Base-by-base conservation (phyloP, 1,140 invertebrate genomes). In the Caligus rogercresseyi region DNA sequence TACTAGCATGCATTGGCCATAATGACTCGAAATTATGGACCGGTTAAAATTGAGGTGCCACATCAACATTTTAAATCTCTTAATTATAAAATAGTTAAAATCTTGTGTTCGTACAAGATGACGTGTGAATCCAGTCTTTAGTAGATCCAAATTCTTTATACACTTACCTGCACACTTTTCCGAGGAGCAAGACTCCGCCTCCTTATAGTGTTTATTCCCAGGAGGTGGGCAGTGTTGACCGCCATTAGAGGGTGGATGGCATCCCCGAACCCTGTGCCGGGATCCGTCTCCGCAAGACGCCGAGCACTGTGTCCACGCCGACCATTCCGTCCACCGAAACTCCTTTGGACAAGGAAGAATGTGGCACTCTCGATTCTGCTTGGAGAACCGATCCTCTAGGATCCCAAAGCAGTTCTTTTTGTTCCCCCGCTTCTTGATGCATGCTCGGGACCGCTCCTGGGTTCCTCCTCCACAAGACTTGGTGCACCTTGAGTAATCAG, bases 131-230 rank as follows among this genome's bases (percentile, higher is more conserved):
- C 31, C 7, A n/a, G 31, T n/a, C 7, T 11, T 11, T 43, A 43
- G n/a, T 43, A n/a, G 31, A n/a, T 11, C 7, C n/a, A 43, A 11
- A 43, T 43, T 11, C 7, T 43, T 11, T 43, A 7, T n/a, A 43
- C 7, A 43, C 31, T n/a, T 43, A 43, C 31, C 31, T 11, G 31
- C 7, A 43, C 31, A 43, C n/a, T 43, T 43, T n/a, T 43, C 31
- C n/a, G 31, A 11, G n/a, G 7, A 11, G 24, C 54, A 56, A n/a
- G 66, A 84, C 77, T 57, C 82, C 80, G 24, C 83, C 77, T 68
- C 87, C 89, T 66, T 83, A 82, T 65, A 83, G 79, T 68, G 88
- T 84, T 19, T 81, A 78, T 21, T 79, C 76, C 67, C 71, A 69
- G 31, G 66, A 64, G 1, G 73, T 73, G 25, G 70, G 63, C 73